Conservation (phyloP, 1,140 invertebrate genomes). For the Nasonia vitripennis region DNA sequence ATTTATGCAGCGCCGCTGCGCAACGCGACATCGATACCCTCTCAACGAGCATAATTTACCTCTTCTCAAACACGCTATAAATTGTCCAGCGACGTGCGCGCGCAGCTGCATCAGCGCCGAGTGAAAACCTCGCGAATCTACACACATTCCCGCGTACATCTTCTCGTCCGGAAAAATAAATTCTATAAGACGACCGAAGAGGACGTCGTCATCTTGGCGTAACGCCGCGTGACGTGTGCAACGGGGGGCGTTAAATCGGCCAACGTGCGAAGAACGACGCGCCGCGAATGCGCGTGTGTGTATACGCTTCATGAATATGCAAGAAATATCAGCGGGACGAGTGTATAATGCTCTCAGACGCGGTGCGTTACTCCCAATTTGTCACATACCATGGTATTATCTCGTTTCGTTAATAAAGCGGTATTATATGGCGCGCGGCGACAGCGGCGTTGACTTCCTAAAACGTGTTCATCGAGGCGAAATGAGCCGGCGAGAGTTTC, state of each 20-base stretch:
- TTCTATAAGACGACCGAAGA: background rate
- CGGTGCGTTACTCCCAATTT: conserved; percentile 74
- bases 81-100: background rate
- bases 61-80: conserved; percentile 29
- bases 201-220: conserved; percentile 10
- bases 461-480: conserved; percentile 40
- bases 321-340: conserved; percentile 55
- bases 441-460: conserved; percentile 10
- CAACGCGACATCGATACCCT: conserved; percentile 47
- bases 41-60: conserved; percentile 39
- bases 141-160: background rate
- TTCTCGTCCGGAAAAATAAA: background rate
- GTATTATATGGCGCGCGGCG: conserved; percentile 62
- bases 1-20: conserved; percentile 1
- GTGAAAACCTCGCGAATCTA: conserved; percentile 6
- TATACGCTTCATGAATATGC: conserved; percentile 53
- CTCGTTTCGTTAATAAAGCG: conserved; percentile 74
- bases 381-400: conserved; percentile 75
- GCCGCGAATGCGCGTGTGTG: background rate
- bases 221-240: conserved; percentile 15
- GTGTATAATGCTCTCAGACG: background rate
- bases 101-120: background rate
- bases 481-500: background rate
- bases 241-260: conserved; percentile 17
- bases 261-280: conserved; percentile 57